These are phyloP conservation scores for Onychomys leucogaster DNA, from an alignment of 2,797 vertebrate species.

Conservation along the genomic window DNA sequence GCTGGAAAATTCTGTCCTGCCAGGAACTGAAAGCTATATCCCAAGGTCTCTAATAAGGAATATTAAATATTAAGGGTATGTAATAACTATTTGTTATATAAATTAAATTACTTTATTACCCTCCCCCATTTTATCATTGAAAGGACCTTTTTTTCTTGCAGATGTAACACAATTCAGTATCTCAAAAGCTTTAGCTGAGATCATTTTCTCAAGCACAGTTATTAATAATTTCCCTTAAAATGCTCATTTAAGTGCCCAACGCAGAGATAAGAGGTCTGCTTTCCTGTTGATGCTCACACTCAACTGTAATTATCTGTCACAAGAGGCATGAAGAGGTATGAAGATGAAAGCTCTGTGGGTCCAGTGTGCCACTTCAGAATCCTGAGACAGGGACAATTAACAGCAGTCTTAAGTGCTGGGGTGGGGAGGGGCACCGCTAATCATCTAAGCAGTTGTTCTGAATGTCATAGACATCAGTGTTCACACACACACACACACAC, in stretches of 20 bases:
- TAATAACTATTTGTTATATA: slow-evolving; percentile 67
- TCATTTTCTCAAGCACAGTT: slow-evolving; percentile 76
- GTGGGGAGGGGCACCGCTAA: slow-evolving; percentile 29
- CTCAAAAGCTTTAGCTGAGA: slow-evolving; percentile 69
- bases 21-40: slow-evolving; percentile 34
- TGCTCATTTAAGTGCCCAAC: slow-evolving; percentile 77
- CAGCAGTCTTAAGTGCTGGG: slow-evolving; percentile 50
- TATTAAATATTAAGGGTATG: slow-evolving; percentile 36
- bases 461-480: slow-evolving; percentile 28
- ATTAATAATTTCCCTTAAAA: slow-evolving; percentile 81
- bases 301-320: slow-evolving; percentile 81
- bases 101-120: slow-evolving; percentile 68
- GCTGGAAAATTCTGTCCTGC: slow-evolving; percentile 49
- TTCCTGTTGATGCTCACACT: slow-evolving; percentile 80
- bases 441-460: slow-evolving; percentile 39
- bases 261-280: slow-evolving; percentile 81
- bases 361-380: slow-evolving; percentile 66
- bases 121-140: slow-evolving; percentile 60
- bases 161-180: slow-evolving; percentile 55
- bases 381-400: slow-evolving; percentile 62
- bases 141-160: slow-evolving; percentile 61
- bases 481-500: neutral
- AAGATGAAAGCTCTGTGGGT: slow-evolving; percentile 78
- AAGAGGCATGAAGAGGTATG: slow-evolving; percentile 70
- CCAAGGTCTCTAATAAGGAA: slow-evolving; percentile 42